Percentiles rank a stretch among this genome's conserved stretches.
Evolutionary conservation across 2,888 invertebrate genomes (phyloP).

Genomic region (Falcaria lacertinaria): DNA sequence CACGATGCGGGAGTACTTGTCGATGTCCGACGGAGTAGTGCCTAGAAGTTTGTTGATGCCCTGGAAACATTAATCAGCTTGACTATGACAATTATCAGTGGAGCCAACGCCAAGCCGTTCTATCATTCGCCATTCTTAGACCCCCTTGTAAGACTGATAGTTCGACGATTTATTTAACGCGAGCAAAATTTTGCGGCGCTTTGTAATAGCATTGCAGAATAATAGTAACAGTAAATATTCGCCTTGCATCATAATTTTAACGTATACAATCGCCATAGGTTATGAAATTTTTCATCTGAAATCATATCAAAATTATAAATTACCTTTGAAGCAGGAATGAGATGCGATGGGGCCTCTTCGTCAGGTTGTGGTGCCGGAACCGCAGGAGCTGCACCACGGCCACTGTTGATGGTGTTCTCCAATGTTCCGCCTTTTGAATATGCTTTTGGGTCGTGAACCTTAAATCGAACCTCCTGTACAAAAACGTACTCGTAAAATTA

Average conservation of each 20-base stretch:
- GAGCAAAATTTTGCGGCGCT: slow-evolving; percentile 18
- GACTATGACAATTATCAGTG: no score
- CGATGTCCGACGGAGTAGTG: slow-evolving; percentile 97
- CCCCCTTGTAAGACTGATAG: no score
- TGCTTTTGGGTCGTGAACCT: slow-evolving; percentile 94
- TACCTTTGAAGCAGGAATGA: slow-evolving; percentile 63
- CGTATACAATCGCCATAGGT: no score
- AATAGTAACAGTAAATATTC: background rate
- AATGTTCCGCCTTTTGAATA: slow-evolving; percentile 94
- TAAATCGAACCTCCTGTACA: slow-evolving; percentile 93
- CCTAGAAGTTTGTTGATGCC: slow-evolving; percentile 94
- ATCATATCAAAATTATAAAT: no score
- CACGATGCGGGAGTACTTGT: slow-evolving; percentile 98
- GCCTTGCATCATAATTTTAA: no score
- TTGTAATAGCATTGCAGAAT: slow-evolving; percentile 18
- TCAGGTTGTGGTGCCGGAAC: slow-evolving; percentile 43
- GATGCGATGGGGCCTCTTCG: slow-evolving; percentile 80
- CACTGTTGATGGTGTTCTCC: slow-evolving; percentile 93
- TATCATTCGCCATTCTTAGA: no score
- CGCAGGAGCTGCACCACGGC: slow-evolving; percentile 75
- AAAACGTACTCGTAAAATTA: slow-evolving; percentile 21
- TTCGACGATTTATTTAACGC: no score
- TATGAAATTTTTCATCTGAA: no score
- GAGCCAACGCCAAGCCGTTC: no score
- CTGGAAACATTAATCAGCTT: slow-evolving; percentile 56